Conservation (phyloP, 2,797 vertebrate species). For the Epinephelus awoara region DNA sequence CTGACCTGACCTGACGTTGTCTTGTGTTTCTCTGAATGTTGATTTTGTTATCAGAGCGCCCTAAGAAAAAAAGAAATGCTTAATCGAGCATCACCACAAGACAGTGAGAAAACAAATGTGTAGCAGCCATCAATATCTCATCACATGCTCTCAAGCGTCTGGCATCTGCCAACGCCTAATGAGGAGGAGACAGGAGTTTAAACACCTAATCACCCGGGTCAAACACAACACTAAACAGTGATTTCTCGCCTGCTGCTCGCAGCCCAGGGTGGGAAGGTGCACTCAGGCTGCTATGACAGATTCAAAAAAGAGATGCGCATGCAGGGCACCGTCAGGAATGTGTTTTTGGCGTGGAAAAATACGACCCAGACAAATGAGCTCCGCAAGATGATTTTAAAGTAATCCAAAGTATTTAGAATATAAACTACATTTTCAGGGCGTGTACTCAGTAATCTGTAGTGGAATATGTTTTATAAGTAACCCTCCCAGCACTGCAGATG, state of each 20-base stretch:
- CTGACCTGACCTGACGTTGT: too few species aligned
- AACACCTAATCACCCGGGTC: slow-evolving; percentile 60
- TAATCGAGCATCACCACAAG: slow-evolving; percentile 22
- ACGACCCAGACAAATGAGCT: too few species aligned
- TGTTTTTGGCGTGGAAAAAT: too few species aligned
- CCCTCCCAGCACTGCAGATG: too few species aligned
- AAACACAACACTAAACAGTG: slow-evolving; percentile 47
- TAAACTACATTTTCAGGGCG: too few species aligned
- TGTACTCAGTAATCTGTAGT: too few species aligned
- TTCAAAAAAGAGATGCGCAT: too few species aligned
- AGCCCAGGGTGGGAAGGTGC: slow-evolving; percentile 4
- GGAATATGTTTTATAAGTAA: too few species aligned
- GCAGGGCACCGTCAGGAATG: too few species aligned
- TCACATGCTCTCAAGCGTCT: slow-evolving; percentile 51
- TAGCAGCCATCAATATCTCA: slow-evolving; percentile 61
- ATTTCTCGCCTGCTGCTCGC: slow-evolving; percentile 19
- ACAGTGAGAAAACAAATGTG: slow-evolving; percentile 21
- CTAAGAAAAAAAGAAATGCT: slow-evolving; percentile 17
- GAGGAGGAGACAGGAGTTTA: slow-evolving; percentile 55
- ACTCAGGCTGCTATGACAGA: background rate
- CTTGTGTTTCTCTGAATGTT: too few species aligned
- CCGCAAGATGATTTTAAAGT: too few species aligned
- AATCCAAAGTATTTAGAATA: too few species aligned
- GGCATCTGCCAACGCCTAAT: slow-evolving; percentile 58
- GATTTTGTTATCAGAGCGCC: background rate